Evolutionary conservation across 2,113 vertebrate species (phyloP).

Genomic region (Mustelus asterias): DNA sequence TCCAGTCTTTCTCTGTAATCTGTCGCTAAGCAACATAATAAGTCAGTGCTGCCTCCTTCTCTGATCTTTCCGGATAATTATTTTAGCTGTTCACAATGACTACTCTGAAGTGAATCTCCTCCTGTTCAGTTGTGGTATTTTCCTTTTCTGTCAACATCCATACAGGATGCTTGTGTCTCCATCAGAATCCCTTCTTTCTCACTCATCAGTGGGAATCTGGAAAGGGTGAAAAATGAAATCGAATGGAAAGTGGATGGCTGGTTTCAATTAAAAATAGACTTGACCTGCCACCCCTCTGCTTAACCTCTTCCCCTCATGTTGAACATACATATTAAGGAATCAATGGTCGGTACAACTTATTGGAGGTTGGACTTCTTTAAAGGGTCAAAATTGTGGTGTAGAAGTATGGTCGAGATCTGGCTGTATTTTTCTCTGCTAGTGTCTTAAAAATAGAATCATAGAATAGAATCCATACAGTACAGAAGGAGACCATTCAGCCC

Average conservation of each 20-base stretch:
- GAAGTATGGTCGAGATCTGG: neutral
- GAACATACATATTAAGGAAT: too few species aligned
- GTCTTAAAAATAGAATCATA: too few species aligned
- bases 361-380: neutral
- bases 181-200: neutral
- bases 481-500: too few species aligned
- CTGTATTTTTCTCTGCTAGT: neutral
- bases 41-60: neutral
- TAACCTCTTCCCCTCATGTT: neutral
- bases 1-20: neutral
- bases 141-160: neutral
- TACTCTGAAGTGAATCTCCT: neutral
- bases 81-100: neutral
- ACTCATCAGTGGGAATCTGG: neutral
- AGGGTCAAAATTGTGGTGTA: too few species aligned
- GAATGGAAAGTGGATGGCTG: neutral
- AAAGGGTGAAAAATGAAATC: neutral
- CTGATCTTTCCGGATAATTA: neutral
- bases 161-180: neutral
- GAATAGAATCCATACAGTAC: too few species aligned
- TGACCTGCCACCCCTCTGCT: neutral
- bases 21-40: neutral
- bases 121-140: neutral
- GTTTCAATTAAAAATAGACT: neutral
- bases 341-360: neutral